phyloP scores from a whole-genome alignment of 2,797 vertebrate genomes.

The Moxostoma hubbsi region DNA sequence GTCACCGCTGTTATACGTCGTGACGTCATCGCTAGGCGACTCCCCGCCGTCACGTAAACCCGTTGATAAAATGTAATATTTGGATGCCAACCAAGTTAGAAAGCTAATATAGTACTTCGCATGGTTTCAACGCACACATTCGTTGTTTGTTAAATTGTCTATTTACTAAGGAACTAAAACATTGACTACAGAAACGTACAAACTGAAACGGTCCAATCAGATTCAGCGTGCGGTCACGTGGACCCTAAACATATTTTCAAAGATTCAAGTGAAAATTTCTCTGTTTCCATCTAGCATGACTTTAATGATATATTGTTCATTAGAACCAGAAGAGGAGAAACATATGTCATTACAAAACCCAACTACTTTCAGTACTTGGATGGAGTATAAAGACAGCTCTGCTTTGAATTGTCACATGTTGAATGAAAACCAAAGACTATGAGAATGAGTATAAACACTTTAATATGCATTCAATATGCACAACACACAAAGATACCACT shows the following conservation, averaged over 20 bases:
- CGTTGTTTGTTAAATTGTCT: background rate
- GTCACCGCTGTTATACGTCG: constrained; percentile 79
- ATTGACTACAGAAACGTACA: constrained; percentile 40
- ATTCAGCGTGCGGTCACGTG: constrained; percentile 35
- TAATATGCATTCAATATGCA: constrained; percentile 56
- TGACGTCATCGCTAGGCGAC: constrained; percentile 84
- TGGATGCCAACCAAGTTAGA: background rate
- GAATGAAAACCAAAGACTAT: background rate
- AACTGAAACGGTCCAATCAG: constrained; percentile 36
- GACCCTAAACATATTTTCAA: constrained; percentile 53
- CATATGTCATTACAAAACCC: constrained; percentile 5
- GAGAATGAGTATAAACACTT: constrained; percentile 24
- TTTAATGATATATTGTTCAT: constrained; percentile 4
- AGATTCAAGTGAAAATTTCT: constrained; percentile 32
- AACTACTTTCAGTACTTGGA: background rate
- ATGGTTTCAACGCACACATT: background rate
- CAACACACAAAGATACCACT: constrained; percentile 26
- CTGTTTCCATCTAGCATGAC: background rate
- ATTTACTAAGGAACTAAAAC: background rate
- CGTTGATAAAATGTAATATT: background rate
- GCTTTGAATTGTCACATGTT: background rate
- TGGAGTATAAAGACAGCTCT: no score
- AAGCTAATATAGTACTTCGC: background rate
- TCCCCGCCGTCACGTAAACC: constrained; percentile 43
- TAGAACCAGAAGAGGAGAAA: background rate